Base-by-base conservation (phyloP, 2,888 invertebrate species). In the Conchocele bisecta region DNA sequence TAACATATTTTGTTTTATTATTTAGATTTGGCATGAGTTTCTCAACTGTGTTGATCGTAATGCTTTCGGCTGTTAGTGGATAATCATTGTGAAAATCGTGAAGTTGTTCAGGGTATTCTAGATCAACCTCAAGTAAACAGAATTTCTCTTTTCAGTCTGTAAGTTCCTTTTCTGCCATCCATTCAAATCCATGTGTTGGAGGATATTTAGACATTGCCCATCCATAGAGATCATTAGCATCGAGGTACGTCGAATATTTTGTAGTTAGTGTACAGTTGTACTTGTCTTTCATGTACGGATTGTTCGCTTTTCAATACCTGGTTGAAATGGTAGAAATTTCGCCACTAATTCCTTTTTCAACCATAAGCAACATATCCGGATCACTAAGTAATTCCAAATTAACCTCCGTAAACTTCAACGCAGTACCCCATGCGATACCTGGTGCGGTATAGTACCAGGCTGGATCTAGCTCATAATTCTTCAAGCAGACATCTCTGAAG, bases 171-270 rank as follows among this genome's bases (percentile, higher is more conserved):
- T 74, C 60, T 24, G 39, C 54, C 44, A 78, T 51, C 74, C 85
- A 87, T 44, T 73, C 7, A 65, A 89, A 88, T 6, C 75, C 79
- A 13, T 68, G 66, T 37, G 69, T 74, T 6, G 88, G 86, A 33
- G 88, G 64, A 7, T 76, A 73, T 69, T 86, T 75, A 48, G 53
- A 54, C 86, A 89, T 86, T 15, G 86, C 82, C 83, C 76, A 81
- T 0, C 75, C 74, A 42, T 79, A 71, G 0, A 81, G 41, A 35
- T 76, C 76, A 39, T 80, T 80, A 13, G 77, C 75, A 44, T 80
- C 80, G 17, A 75, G 22, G 35, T 71, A 74, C 9, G 42, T 56
- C 7, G 71, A 58, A 63, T 70, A 53, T 31, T 29, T 46, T 9
- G 46, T 26, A 13, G 33, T 35, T 22, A 26, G 13, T 39, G 11